A percentile compares a stretch with the other conserved stretches of the same genome.
phyloP scores from a whole-genome alignment of 2,888 invertebrate genomes.

The Lycophotia porphyrea region DNA sequence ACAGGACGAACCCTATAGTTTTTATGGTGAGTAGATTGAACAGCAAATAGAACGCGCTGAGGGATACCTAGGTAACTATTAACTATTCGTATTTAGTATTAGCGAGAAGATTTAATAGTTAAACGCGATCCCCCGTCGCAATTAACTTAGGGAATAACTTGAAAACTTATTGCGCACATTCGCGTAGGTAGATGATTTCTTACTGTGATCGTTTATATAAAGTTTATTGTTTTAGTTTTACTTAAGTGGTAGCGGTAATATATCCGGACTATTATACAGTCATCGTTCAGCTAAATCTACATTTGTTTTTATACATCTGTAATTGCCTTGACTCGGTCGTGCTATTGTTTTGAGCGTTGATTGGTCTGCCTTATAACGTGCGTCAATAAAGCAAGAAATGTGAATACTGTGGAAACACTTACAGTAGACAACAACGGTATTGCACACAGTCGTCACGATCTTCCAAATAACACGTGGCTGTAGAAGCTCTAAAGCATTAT shows the following conservation, averaged over 20 bases:
- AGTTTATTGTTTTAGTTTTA: conserved; percentile 69
- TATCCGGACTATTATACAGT: conserved; percentile 44
- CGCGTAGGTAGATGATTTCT: conserved; percentile 88
- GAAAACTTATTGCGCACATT: conserved; percentile 87
- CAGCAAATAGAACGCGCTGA: conserved; percentile 50
- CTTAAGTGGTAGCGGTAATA: conserved; percentile 65
- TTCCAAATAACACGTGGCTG: conserved; percentile 20
- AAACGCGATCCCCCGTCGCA: conserved; percentile 69
- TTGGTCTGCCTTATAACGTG: conserved; percentile 47
- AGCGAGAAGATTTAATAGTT: conserved; percentile 65
- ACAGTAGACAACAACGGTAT: conserved; percentile 10
- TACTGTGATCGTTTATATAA: conserved; percentile 88
- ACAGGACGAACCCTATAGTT: conserved; percentile 59
- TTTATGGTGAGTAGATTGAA: conserved; percentile 74
- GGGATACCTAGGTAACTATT: conserved; percentile 57
- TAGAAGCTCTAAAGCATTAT: conserved; percentile 7
- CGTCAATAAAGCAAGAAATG: conserved; percentile 26
- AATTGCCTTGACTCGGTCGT: conserved; percentile 36
- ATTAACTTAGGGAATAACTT: conserved; percentile 74
- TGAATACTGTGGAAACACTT: conserved; percentile 9
- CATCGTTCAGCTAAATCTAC: conserved; percentile 32
- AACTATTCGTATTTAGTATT: conserved; percentile 65
- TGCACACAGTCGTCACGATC: conserved; percentile 2
- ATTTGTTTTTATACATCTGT: conserved; percentile 30
- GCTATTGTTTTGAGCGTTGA: conserved; percentile 33